Base-by-base conservation (phyloP, 2,888 invertebrate species). In the Ecdyonurus torrentis region DNA sequence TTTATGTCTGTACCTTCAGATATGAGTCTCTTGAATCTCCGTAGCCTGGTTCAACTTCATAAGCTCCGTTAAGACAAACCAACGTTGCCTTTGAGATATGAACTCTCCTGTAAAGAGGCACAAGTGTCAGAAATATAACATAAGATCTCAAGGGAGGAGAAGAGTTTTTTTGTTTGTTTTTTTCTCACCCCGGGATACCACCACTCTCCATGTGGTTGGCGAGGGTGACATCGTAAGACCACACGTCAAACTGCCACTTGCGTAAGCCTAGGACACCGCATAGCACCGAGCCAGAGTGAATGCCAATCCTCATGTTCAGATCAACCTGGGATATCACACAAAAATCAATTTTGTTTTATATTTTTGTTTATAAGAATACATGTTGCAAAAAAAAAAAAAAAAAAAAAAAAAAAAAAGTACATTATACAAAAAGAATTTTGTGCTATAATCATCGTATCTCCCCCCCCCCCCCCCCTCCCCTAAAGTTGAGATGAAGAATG, bases 121-220 rank as follows among this genome's bases (percentile, higher is more conserved):
- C 67, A 52, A 59, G 60, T n/a, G n/a, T n/a, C n/a, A n/a, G 50
- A 50, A 50, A 10, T 50, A 10, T 50, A 10, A 50, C 7, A 18
- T 50, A 50, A 10, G 18, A 7, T 50, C 7, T 50, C 18, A 50
- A 50, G n/a, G n/a, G n/a, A 2, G 24, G 18, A 37, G 52, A 58
- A 20, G 58, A 55, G 15, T 55, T 18, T 2, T 25, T 15, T 10
- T 25, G 2, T n/a, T n/a, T n/a, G n/a, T n/a, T n/a, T 23, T 61
- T 25, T 63, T 71, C 76, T 75, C 80, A 96, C 96, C 96, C 97
- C 1, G 97, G 95, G 68, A 95, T 79, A 24, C 98, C 98, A 1
- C 95, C 95, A 65, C 94, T 91, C 79, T 98, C 98, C 86, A 98
- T 90, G 73, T 90, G 90, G 78, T 97, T 97, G 60, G 97, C 97